Base-by-base conservation (phyloP, 1,140 invertebrate genomes). In the Drosophila funebris region DNA sequence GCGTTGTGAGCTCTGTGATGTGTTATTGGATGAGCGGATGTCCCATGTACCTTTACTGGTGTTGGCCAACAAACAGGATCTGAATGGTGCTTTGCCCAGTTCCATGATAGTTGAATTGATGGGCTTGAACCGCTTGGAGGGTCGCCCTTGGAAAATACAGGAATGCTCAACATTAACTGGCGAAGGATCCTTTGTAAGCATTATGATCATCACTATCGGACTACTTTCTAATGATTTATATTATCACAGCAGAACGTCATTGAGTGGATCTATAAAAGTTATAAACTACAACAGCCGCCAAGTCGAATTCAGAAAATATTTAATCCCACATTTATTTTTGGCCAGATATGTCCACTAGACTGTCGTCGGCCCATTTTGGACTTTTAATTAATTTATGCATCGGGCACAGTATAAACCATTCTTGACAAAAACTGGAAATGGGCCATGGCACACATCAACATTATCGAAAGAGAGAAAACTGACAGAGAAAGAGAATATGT, bases 1-100 rank as follows among this genome's bases (percentile, higher is more conserved):
- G 2, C 96, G 96, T 9, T 94, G 96, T 78, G 98, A 99, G 91
- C 92, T 99, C 41, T 95, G 95, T 22, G 98, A 99, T 90, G 92
- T 99, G 7, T 92, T 99, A 31, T 93, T 95, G 37, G 98, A 99
- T 91, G 97, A 99, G 43, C 99, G 99, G 92, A 92, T 99, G 39
- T 92, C 94, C n/a, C 95, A 95, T 16, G 95, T 97, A 0, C 96
- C 96, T 0, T 27, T 85, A 3, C 14, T 85, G 6, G 39, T 85
- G 5, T 16, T 85, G 63, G 75, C 74, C 29, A 85, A 85, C 33
- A 85, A 85, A 44, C 75, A 66, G 33, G 81, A 87, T 9, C n/a
- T 13, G 0, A 5, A 7, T 7, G 61, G 77, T n/a, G 75, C 78
- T 5, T 2, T 85, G 18, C 6, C 77, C 20, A 7, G 37, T 6